Base-by-base conservation (phyloP, 2,113 vertebrate genomes). In the Kryptolebias marmoratus region DNA sequence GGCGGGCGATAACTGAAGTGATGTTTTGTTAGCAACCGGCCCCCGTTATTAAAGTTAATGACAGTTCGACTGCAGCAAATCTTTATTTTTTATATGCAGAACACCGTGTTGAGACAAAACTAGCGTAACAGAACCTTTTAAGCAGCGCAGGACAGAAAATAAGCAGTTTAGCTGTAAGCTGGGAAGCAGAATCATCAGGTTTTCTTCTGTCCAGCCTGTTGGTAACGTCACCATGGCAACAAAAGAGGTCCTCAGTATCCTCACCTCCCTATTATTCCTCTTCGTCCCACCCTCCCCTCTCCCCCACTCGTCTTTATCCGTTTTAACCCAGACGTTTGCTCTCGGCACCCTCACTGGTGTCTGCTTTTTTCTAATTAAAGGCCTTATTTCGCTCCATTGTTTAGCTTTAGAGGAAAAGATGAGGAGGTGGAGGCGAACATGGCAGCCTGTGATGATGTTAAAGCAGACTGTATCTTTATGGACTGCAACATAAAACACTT, bases 221-320 rank as follows among this genome's bases (percentile, higher is more conserved):
- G 31, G 82, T 64, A 73, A 71, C 73, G 47, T 87, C 71, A 71
- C 83, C 76, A 74, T 86, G 83, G 77, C 68, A 76, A 84, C 83
- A 22, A 14, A 59, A 5, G 57, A 44, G 66, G 52, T 71, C 45
- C 30, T 77, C 27, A 50, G 64, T 44, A 63, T 28, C 71, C 55
- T 68, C 64, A 36, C 16, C 53, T 28, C 10, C 27, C 5, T 18
- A 28, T 67, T 28, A 27, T n/a, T 63, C 53, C 5, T 36, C 22
- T 11, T 36, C 30, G 12, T 16, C 32, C 16, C 44, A 27, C 8
- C 45, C 15, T n/a, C 62, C 39, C n/a, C 39, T 16, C 9, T 58
- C 9, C 52, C 22, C 39, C 32, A 7, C 32, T 36, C 32, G 7
- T 36, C 32, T 36, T 36, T 36, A 63, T 22, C 49, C 60, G 2